Conservation (phyloP, 2,888 invertebrate species). For the Perithous albicinctus region DNA sequence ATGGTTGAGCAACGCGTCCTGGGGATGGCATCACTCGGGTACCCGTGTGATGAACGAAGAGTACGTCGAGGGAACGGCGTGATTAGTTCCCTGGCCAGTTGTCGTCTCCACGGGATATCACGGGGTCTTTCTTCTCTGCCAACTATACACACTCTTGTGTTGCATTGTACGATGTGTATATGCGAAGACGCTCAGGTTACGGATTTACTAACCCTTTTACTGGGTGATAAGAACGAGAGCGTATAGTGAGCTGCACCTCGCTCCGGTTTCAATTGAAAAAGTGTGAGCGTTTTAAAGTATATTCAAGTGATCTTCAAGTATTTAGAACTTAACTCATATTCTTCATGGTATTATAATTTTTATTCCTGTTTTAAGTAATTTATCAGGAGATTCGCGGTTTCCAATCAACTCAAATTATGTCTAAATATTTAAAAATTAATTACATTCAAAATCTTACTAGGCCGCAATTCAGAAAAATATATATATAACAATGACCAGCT, state of each 20-base stretch:
- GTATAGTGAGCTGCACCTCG: not conserved
- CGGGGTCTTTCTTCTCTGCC: conserved; percentile 26
- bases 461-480: no score
- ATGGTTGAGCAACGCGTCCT: conserved; percentile 21
- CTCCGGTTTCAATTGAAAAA: no score
- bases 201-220: conserved; percentile 26
- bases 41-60: conserved; percentile 71
- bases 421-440: no score
- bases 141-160: not conserved
- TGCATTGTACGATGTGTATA: not conserved
- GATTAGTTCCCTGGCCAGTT: conserved; percentile 77
- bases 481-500: no score
- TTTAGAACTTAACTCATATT: no score
- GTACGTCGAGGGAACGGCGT: conserved; percentile 63
- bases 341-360: no score
- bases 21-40: conserved; percentile 60
- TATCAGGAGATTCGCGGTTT: no score
- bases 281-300: no score
- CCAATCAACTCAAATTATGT: no score
- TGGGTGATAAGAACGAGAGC: conserved; percentile 33
- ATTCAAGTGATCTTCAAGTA: no score
- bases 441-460: no score
- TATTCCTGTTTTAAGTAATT: no score
- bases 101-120: conserved; percentile 73
- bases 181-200: conserved; percentile 32